These are phyloP conservation scores for Heliconius charithonia DNA, from an alignment of 2,888 invertebrate species.

Conservation along the genomic window DNA sequence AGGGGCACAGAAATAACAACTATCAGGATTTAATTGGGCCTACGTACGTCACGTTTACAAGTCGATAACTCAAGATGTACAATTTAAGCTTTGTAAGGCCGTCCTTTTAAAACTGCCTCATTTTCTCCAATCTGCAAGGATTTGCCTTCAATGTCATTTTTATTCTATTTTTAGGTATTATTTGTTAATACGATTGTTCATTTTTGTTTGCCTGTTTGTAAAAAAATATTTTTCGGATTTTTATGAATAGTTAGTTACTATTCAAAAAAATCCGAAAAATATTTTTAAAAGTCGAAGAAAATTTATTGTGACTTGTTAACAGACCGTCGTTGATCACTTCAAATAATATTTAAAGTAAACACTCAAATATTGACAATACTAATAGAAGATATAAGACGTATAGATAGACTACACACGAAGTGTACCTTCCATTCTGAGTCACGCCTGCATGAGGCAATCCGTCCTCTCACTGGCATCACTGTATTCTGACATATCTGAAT, in stretches of 20 bases:
- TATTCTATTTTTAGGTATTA: slow-evolving; percentile 13
- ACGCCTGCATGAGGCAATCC: slow-evolving; percentile 34
- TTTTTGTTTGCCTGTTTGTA: neutral
- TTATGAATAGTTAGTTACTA: too few relatives aligned
- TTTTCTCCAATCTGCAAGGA: slow-evolving; percentile 6
- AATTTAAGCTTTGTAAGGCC: slow-evolving; percentile 11
- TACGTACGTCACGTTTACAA: slow-evolving; percentile 3
- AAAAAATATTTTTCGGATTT: neutral
- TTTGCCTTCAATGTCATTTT: slow-evolving; percentile 5
- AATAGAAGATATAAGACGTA: neutral
- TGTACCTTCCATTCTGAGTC: slow-evolving; percentile 35
- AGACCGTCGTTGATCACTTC: neutral
- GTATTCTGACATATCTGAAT: slow-evolving; percentile 32
- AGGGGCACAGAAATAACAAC: slow-evolving; percentile 14
- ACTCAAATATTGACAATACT: neutral
- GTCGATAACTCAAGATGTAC: slow-evolving; percentile 15
- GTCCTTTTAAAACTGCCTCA: neutral
- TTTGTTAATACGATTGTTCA: neutral
- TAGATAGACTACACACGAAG: slow-evolving; percentile 19
- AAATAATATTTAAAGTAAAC: neutral
- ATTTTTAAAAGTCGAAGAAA: neutral
- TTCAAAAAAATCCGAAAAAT: too few relatives aligned
- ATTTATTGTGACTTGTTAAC: neutral
- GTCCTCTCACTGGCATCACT: slow-evolving; percentile 33
- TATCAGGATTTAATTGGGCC: slow-evolving; percentile 22